Conservation (phyloP, 2,888 invertebrate species). For the Oeneis ivallda region DNA sequence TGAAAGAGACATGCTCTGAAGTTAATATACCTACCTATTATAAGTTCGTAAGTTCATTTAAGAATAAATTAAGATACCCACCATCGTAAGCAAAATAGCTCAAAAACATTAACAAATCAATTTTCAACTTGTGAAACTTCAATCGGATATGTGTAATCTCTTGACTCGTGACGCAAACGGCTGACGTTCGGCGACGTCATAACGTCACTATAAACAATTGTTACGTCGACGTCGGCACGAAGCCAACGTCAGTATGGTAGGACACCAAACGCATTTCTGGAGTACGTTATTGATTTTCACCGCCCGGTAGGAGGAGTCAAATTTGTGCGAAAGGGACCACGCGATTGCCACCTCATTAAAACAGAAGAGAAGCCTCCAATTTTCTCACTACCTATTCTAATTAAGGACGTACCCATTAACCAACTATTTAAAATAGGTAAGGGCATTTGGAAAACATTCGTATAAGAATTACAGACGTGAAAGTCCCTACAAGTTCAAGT, state of each 20-base stretch:
- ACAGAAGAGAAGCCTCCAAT: conserved; percentile 74
- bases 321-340: conserved; percentile 79
- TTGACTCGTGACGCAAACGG: conserved; percentile 3
- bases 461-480: conserved; percentile 63
- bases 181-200: conserved; percentile 18
- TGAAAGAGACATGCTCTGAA: too few species aligned
- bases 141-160: background rate
- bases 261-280: conserved; percentile 78
- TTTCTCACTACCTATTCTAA: conserved; percentile 73
- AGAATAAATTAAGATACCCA: background rate
- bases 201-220: conserved; percentile 43
- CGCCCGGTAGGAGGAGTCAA: conserved; percentile 77
- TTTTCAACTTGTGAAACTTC: conserved; percentile 1
- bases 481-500: conserved; percentile 44
- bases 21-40: too few species aligned
- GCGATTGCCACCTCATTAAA: conserved; percentile 76
- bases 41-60: too few species aligned
- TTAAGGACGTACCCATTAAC: conserved; percentile 80
- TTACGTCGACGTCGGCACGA: conserved; percentile 50
- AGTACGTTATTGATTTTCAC: conserved; percentile 80
- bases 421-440: conserved; percentile 79
- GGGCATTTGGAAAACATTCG: conserved; percentile 68
- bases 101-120: background rate
- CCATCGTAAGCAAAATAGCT: background rate
- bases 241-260: conserved; percentile 70